Percentiles rank a stretch among this genome's conserved stretches.
phyloP scores from a whole-genome alignment of 1,140 invertebrate species.

The Macrosteles quadrilineatus region DNA sequence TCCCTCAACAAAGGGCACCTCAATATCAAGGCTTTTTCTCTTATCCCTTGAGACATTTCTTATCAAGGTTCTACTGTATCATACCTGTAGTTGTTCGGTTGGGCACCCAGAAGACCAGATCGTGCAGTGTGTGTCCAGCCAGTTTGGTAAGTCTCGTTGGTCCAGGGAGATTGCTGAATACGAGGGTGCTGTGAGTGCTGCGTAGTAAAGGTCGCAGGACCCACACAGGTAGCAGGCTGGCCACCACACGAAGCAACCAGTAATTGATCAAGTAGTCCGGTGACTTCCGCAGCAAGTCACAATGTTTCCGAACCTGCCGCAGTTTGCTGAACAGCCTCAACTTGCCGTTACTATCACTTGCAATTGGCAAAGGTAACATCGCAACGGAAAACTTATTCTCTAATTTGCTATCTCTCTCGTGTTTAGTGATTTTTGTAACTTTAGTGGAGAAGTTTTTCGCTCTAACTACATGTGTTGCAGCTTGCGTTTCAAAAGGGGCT shows the following conservation, averaged over 20 bases:
- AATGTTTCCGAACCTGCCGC: slow-evolving; percentile 38
- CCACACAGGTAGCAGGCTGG: slow-evolving; percentile 48
- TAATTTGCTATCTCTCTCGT: slow-evolving; percentile 5
- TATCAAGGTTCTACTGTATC: too few relatives aligned
- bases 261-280: slow-evolving; percentile 50
- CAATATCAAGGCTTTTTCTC: too few relatives aligned
- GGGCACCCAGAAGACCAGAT: slow-evolving; percentile 52
- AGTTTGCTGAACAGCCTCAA: slow-evolving; percentile 34
- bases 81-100: slow-evolving; percentile 52
- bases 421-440: slow-evolving; percentile 23
- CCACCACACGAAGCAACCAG: slow-evolving; percentile 49
- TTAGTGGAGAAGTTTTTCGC: slow-evolving; percentile 19
- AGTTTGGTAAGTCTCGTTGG: slow-evolving; percentile 47
- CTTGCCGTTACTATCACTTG: slow-evolving; percentile 4
- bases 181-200: slow-evolving; percentile 50
- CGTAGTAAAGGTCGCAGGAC: slow-evolving; percentile 46
- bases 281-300: slow-evolving; percentile 40
- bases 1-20: too few relatives aligned
- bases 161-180: slow-evolving; percentile 52
- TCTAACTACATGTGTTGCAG: not conserved
- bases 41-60: too few relatives aligned
- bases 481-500: slow-evolving; percentile 19
- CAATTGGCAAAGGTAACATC: slow-evolving; percentile 44
- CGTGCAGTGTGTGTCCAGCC: slow-evolving; percentile 47
- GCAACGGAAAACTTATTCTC: slow-evolving; percentile 48